Conservation (phyloP, 64 coral and sea anemone species). For the Pocillopora verrucosa region DNA sequence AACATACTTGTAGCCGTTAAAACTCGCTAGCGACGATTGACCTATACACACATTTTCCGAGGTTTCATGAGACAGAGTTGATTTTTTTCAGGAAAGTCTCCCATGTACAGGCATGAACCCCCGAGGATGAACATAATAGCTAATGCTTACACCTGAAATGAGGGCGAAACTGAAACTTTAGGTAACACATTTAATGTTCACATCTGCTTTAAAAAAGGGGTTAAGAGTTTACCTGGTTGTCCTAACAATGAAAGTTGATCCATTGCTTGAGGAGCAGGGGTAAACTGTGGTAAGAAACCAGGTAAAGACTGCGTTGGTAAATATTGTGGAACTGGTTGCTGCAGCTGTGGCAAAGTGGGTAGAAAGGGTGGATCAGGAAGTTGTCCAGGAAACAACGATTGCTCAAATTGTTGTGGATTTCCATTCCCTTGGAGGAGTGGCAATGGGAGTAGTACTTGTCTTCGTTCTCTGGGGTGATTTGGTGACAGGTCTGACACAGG, state of each 20-base stretch:
- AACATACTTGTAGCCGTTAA: too few species aligned
- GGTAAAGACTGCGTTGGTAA: slow-evolving; percentile 9
- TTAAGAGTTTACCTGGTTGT: slow-evolving; percentile 2
- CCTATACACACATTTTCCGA: too few species aligned
- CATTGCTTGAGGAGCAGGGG: slow-evolving; percentile 15
- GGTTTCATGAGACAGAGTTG: too few species aligned
- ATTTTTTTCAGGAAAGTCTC: too few species aligned
- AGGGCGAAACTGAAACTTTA: too few species aligned
- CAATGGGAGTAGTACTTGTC: slow-evolving; percentile 13
- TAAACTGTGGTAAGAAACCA: background rate
- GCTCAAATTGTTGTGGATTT: slow-evolving; percentile 10
- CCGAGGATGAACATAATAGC: too few species aligned
- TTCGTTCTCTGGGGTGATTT: background rate
- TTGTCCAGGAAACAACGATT: slow-evolving; percentile 17
- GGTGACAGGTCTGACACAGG: background rate
- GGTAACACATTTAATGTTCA: background rate
- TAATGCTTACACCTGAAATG: too few species aligned
- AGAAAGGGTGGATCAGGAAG: background rate
- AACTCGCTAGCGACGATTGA: too few species aligned
- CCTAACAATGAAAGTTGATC: slow-evolving; percentile 1
- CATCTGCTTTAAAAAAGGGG: background rate
- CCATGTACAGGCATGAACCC: too few species aligned
- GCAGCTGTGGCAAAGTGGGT: slow-evolving; percentile 1
- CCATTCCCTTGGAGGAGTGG: slow-evolving; percentile 3
- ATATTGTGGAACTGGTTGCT: slow-evolving; percentile 13